Conservation (phyloP, 2,797 vertebrate species). For the Poeciliopsis gracilis region DNA sequence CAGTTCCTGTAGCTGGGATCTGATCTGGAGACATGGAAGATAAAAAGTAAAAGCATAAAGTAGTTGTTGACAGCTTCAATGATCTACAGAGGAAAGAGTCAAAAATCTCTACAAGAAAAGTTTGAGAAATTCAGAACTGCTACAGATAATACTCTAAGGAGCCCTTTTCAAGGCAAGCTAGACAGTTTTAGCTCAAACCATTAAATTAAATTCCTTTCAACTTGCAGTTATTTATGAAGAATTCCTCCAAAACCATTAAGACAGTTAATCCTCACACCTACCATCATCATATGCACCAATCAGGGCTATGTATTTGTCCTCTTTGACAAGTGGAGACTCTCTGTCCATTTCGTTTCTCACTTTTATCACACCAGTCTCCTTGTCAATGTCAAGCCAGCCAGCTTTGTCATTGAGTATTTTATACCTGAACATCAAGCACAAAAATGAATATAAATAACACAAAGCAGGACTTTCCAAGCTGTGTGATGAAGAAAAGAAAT, state of each 20-base stretch:
- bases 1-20: slow-evolving; percentile 85
- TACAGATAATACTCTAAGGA: background rate
- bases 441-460: no score
- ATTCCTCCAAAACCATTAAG: no score
- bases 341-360: slow-evolving; percentile 82
- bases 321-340: slow-evolving; percentile 73
- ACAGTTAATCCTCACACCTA: slow-evolving; percentile 43
- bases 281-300: slow-evolving; percentile 76
- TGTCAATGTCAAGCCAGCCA: slow-evolving; percentile 82
- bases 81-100: background rate
- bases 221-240: no score
- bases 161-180: background rate
- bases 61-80: background rate
- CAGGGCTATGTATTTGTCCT: slow-evolving; percentile 70
- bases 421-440: slow-evolving; percentile 79
- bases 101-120: background rate
- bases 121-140: background rate
- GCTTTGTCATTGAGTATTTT: slow-evolving; percentile 81
- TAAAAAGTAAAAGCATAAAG: background rate
- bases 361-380: slow-evolving; percentile 78
- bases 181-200: background rate
- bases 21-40: slow-evolving; percentile 65
- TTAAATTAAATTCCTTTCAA: background rate
- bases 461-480: no score
- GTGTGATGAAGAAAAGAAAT: no score